Base-by-base conservation (phyloP, 2,888 invertebrate genomes). In the Parasteatoda lunata region DNA sequence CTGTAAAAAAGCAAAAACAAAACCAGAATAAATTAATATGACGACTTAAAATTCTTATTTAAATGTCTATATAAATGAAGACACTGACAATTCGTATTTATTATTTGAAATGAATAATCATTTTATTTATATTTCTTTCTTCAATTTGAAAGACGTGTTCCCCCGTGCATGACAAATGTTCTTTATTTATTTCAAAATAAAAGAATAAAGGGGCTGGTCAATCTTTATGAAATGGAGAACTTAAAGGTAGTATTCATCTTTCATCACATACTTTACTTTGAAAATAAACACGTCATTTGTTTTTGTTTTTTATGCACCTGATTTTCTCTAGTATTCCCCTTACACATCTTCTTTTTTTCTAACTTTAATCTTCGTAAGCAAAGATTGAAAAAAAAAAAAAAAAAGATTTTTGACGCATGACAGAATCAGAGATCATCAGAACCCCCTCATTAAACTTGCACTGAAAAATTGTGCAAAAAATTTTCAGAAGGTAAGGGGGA, bases 311-410 rank as follows among this genome's bases (percentile, higher is more conserved):
- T 71, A 71, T 52, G 71, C 54, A 47, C 13, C 15, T 48, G 52
- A 76, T 45, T 81, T 47, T 75, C 48, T 64, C 64, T 49, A 5
- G 30, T 66, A 47, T 72, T 45, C 15, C 66, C 48, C 68, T 49
- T 45, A 11, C 13, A 49, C 64, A 47, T 64, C 65, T 77, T 11
- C 72, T 52, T 30, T 48, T 77, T 69, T 80, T 73, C 59, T 59
- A 59, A 59, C n/a, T n/a, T 30, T 30, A 30, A 4, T 59, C 80
- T 80, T 49, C 71, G 79, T 71, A 83, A 30, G 47, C 49, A 15
- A 69, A 76, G 68, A 66, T 77, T 76, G 51, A 69, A 78, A 84
- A 84, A 84, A 84, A 78, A 84, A 84, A 84, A 78, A 30, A 30
- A 30, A 30, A 30, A 30, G 78, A 79, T 75, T 77, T 30, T 77